Conservation (phyloP, 1,140 invertebrate species). For the Leptinotarsa defecta region DNA sequence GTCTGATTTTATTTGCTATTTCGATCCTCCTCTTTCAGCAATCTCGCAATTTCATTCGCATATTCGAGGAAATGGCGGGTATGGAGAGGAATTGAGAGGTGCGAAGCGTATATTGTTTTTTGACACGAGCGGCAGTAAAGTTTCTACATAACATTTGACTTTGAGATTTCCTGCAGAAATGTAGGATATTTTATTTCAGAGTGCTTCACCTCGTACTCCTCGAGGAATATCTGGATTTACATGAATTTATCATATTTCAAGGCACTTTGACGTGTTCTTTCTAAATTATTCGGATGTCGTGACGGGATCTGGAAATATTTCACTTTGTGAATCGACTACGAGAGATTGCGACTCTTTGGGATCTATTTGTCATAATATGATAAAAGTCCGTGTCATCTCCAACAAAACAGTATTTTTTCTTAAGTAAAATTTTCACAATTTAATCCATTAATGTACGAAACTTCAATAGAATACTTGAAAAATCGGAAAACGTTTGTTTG, state of each 20-base stretch:
- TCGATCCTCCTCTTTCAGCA: neutral
- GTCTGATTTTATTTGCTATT: conserved; percentile 1
- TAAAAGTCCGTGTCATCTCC: too few relatives aligned
- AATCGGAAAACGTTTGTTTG: too few relatives aligned
- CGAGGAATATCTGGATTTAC: neutral
- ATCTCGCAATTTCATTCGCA: conserved; percentile 8
- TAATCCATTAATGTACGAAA: too few relatives aligned
- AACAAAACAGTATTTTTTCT: too few relatives aligned
- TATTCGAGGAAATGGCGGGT: conserved; percentile 3
- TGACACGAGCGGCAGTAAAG: neutral
- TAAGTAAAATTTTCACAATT: too few relatives aligned
- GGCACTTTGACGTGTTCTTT: neutral
- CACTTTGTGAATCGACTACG: neutral
- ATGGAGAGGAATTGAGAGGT: neutral
- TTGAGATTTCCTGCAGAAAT: neutral
- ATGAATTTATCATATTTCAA: conserved; percentile 1
- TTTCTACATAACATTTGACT: conserved; percentile 6
- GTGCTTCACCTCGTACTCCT: neutral
- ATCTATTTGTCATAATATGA: too few relatives aligned
- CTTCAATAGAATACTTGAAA: too few relatives aligned
- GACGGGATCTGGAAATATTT: neutral
- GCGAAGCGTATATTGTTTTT: too few relatives aligned
- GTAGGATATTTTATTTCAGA: neutral
- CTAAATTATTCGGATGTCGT: neutral
- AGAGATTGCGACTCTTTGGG: too few relatives aligned